Conservation (phyloP, 2,113 vertebrate genomes). For the Fregata magnificens region DNA sequence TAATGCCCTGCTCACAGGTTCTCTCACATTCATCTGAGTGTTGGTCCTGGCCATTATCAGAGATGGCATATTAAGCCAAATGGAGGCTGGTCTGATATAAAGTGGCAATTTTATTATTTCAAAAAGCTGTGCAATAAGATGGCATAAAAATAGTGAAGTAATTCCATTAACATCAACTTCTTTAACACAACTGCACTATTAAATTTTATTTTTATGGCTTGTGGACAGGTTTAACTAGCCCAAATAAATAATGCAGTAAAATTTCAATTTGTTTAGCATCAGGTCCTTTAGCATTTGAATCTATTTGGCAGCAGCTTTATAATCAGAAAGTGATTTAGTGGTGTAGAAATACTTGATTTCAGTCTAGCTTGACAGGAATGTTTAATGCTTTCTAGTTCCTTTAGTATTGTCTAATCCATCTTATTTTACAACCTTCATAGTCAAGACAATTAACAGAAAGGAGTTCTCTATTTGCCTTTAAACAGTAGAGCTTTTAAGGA, state of each 20-base stretch:
- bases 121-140: neutral
- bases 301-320: conserved; percentile 25
- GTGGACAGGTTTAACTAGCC: conserved; percentile 32
- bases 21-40: neutral
- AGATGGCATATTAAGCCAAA: neutral
- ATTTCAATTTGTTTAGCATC: conserved; percentile 26
- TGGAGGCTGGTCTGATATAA: neutral
- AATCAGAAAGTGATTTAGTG: conserved; percentile 48
- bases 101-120: neutral
- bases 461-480: neutral
- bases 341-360: conserved; percentile 54
- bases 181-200: conserved; percentile 6
- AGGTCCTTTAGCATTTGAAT: conserved; percentile 16
- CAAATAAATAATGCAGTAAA: conserved; percentile 51
- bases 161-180: conserved; percentile 3
- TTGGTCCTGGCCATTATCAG: neutral
- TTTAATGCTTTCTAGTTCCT: conserved; percentile 33
- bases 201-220: conserved; percentile 33
- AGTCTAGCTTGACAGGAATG: conserved; percentile 12
- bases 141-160: neutral
- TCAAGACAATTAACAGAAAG: conserved; percentile 21
- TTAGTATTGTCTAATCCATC: conserved; percentile 30
- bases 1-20: neutral
- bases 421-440: neutral
- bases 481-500: neutral